Conservation (phyloP, 2,888 invertebrate species). For the Chesias legatella region DNA sequence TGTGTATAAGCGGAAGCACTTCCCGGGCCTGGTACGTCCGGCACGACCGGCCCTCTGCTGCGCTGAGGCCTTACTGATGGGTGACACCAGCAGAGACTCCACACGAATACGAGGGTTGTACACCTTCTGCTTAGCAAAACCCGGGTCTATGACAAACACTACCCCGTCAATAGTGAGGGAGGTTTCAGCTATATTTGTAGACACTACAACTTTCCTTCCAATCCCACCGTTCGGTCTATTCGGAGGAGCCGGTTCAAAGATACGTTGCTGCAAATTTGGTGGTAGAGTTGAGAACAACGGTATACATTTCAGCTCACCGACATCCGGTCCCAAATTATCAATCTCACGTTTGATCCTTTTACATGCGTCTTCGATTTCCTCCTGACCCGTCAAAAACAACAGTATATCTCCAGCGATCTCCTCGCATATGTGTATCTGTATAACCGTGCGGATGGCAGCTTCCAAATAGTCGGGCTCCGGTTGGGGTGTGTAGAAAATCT, state of each 20-base stretch:
- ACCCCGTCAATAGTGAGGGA: slow-evolving; percentile 99
- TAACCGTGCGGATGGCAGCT: slow-evolving; percentile 97
- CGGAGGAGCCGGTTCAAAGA: slow-evolving; percentile 98
- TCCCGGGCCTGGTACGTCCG: slow-evolving; percentile 98
- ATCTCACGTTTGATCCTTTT: slow-evolving; percentile 97
- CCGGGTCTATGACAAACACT: slow-evolving; percentile 99
- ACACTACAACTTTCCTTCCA: slow-evolving; percentile 96
- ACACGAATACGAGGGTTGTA: slow-evolving; percentile 94
- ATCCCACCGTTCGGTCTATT: slow-evolving; percentile 93
- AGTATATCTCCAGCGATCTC: slow-evolving; percentile 95
- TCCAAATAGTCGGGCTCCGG: slow-evolving; percentile 98
- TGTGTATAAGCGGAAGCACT: slow-evolving; percentile 97
- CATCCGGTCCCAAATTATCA: slow-evolving; percentile 97
- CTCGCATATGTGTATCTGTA: slow-evolving; percentile 97
- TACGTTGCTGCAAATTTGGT: slow-evolving; percentile 96
- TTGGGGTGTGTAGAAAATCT: slow-evolving; percentile 99
- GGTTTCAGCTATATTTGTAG: slow-evolving; percentile 99
- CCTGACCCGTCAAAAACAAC: slow-evolving; percentile 90
- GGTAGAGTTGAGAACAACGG: slow-evolving; percentile 99
- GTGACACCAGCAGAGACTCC: slow-evolving; percentile 97
- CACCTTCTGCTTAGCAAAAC: slow-evolving; percentile 99
- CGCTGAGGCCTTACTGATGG: slow-evolving; percentile 99
- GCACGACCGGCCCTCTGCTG: slow-evolving; percentile 99
- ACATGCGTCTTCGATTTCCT: slow-evolving; percentile 99
- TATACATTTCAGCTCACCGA: slow-evolving; percentile 98